A percentile compares a stretch with the other conserved stretches of the same genome.
phyloP scores from a whole-genome alignment of 2,113 vertebrate species.

The Turdus rufiventris region DNA sequence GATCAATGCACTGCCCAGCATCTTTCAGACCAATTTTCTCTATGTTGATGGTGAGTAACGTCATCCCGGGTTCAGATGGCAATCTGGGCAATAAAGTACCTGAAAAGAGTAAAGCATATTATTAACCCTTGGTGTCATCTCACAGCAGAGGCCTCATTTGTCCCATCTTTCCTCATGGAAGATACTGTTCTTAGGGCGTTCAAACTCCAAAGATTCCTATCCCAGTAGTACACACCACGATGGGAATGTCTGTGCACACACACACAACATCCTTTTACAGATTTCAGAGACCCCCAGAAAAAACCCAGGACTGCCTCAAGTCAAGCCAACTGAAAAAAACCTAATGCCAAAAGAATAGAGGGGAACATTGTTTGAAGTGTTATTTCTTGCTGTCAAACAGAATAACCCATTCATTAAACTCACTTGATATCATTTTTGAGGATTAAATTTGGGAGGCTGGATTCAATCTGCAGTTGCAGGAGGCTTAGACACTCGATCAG shows the following conservation, averaged over 20 bases:
- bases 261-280: neutral
- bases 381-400: neutral
- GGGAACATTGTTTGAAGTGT: neutral
- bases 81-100: constrained; percentile 93
- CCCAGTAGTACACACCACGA: neutral
- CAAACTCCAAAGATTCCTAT: neutral
- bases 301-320: neutral
- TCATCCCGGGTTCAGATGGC: constrained; percentile 96
- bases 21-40: constrained; percentile 98
- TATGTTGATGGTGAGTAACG: constrained; percentile 90
- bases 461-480: neutral
- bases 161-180: neutral
- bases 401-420: neutral
- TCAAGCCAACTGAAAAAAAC: neutral
- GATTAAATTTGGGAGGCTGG: neutral
- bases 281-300: neutral
- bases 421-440: neutral
- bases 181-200: neutral
- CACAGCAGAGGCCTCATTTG: neutral
- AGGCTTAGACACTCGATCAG: neutral
- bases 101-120: constrained; percentile 58
- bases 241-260: neutral
- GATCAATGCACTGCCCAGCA: constrained; percentile 96
- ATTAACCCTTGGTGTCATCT: neutral
- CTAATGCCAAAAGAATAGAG: neutral